phyloP scores from a whole-genome alignment of 1,140 invertebrate species.

The Planococcus citri region DNA sequence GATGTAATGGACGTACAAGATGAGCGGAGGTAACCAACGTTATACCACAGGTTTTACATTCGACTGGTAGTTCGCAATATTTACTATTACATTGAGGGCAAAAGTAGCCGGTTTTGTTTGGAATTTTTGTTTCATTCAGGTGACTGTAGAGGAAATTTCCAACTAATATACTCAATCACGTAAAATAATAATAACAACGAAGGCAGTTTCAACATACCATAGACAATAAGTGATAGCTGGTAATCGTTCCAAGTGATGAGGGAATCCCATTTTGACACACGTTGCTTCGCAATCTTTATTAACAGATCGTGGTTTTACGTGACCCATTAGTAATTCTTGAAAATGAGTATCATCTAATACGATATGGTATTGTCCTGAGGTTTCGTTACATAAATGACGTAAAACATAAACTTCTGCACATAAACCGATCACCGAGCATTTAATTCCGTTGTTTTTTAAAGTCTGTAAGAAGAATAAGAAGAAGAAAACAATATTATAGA shows the following conservation, averaged over 20 bases:
- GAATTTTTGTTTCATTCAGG: conserved; percentile 58
- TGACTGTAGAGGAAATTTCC: conserved; percentile 46
- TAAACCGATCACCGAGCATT: conserved; percentile 79
- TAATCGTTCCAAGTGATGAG: conserved; percentile 53
- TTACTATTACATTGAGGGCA: conserved; percentile 92
- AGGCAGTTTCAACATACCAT: conserved; percentile 53
- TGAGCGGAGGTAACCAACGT: conserved; percentile 96
- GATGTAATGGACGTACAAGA: conserved; percentile 91
- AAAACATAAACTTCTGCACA: conserved; percentile 91
- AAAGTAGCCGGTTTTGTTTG: conserved; percentile 68
- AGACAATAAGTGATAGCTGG: conserved; percentile 67
- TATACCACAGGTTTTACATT: conserved; percentile 87
- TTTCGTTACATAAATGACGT: conserved; percentile 67
- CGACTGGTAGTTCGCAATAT: conserved; percentile 94
- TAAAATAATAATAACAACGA: background rate
- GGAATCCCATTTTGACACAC: conserved; percentile 88
- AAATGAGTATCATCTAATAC: conserved; percentile 86
- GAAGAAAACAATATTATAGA: too few relatives aligned
- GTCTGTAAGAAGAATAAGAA: conserved; percentile 36
- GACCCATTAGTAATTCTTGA: conserved; percentile 37
- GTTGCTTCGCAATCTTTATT: conserved; percentile 59
- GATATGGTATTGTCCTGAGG: conserved; percentile 72
- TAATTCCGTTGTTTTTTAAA: conserved; percentile 49
- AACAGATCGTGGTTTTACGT: conserved; percentile 52
- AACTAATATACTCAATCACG: background rate